Conservation (phyloP, 2,888 invertebrate species). For the Ariolimax columbianus region DNA sequence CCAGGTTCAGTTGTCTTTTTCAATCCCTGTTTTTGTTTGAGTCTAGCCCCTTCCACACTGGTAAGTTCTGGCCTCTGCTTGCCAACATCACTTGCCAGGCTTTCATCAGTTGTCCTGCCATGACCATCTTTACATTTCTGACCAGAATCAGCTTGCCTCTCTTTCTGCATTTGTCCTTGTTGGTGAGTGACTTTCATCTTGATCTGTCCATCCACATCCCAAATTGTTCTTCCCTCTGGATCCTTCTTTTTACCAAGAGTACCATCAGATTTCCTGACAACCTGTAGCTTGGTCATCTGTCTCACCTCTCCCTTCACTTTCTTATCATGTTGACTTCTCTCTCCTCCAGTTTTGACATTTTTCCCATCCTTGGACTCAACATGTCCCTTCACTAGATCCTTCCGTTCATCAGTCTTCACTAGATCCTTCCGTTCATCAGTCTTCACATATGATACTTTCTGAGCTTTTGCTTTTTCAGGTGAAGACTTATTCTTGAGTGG, state of each 20-base stretch:
- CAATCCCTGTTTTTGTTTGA: not conserved
- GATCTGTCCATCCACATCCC: not conserved
- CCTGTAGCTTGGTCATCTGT: not conserved
- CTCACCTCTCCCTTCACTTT: conserved; percentile 4
- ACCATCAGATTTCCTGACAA: conserved; percentile 30
- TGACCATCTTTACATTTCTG: not conserved
- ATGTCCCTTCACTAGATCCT: not conserved
- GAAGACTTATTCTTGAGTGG: not conserved
- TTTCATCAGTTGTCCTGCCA: not conserved
- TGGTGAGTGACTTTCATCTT: not conserved
- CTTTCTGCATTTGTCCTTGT: conserved; percentile 1
- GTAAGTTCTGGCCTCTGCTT: conserved; percentile 3
- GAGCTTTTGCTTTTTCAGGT: not conserved
- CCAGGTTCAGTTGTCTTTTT: not conserved
- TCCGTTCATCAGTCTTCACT: not conserved
- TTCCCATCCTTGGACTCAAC: not conserved
- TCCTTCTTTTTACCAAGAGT: conserved; percentile 13
- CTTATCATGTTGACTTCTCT: not conserved
- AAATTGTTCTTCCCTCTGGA: not conserved
- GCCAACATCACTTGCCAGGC: not conserved
- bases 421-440: not conserved
- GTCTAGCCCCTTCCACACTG: not conserved
- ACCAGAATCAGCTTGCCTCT: not conserved
- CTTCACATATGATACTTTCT: not conserved
- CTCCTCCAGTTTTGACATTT: not conserved